phyloP scores from a whole-genome alignment of 2,797 vertebrate genomes.

The Intellagama lesueurii region DNA sequence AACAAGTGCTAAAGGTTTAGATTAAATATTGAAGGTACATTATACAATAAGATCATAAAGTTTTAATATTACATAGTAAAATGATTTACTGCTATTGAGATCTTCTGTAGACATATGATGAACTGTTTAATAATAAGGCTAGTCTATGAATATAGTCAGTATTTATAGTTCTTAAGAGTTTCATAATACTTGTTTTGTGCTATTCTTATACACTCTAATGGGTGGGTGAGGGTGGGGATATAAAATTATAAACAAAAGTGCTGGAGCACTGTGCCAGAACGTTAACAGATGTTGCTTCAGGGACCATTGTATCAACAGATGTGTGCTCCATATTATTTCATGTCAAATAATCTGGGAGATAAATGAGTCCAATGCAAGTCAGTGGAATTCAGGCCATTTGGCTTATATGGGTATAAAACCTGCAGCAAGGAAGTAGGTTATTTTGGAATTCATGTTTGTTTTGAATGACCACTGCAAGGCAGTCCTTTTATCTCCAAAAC shows the following conservation, averaged over 20 bases:
- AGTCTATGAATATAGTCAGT: conserved; percentile 48
- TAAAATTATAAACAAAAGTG: conserved; percentile 60
- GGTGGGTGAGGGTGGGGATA: conserved; percentile 41
- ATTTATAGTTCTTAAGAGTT: conserved; percentile 63
- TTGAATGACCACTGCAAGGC: conserved; percentile 19
- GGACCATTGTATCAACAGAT: conserved; percentile 46
- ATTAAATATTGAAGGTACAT: not conserved
- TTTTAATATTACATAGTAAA: not conserved
- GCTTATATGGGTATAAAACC: conserved; percentile 35
- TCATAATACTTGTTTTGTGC: conserved; percentile 62
- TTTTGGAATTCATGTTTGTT: conserved; percentile 17
- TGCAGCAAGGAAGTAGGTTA: conserved; percentile 29
- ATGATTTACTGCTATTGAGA: not conserved
- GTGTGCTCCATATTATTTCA: conserved; percentile 17
- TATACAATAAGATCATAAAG: not conserved
- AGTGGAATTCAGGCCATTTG: conserved; percentile 12
- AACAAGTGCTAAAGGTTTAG: not conserved
- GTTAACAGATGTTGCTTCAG: conserved; percentile 53
- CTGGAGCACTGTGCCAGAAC: conserved; percentile 50
- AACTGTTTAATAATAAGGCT: conserved; percentile 50
- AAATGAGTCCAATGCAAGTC: conserved; percentile 35
- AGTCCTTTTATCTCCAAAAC: conserved; percentile 6
- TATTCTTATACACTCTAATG: conserved; percentile 37
- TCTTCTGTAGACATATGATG: not conserved
- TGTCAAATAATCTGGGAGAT: conserved; percentile 37